Evolutionary conservation across 2,113 vertebrate genomes (phyloP).

Genomic region (Pyxicephalus adspersus): DNA sequence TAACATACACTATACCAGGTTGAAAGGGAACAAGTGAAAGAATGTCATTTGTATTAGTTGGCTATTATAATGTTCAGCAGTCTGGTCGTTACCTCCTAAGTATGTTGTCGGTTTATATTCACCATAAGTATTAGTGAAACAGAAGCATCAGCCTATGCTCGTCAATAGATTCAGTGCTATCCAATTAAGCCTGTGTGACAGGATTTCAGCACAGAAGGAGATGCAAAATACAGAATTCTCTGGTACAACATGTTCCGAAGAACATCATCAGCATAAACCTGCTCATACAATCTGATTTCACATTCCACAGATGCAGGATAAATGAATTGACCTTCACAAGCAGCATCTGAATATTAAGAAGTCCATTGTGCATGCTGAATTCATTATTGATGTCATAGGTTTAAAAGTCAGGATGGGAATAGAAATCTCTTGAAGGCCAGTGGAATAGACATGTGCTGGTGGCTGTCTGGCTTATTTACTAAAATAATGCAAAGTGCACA

Average conservation of each 20-base stretch:
- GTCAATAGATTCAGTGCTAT: not conserved
- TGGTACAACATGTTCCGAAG: not conserved
- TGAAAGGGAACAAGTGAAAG: no score
- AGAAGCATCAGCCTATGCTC: not conserved
- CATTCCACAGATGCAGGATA: not conserved
- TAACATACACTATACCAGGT: no score
- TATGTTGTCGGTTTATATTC: no score
- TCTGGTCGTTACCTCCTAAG: no score
- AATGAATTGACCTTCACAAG: not conserved
- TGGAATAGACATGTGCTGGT: no score
- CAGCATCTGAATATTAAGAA: not conserved
- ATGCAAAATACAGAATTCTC: not conserved
- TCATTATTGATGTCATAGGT: not conserved
- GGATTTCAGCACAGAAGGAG: not conserved
- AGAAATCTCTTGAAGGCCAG: no score
- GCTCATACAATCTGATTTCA: constrained; percentile 14
- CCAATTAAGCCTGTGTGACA: not conserved
- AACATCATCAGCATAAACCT: not conserved
- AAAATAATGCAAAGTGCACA: no score
- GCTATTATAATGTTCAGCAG: no score
- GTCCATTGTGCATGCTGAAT: not conserved
- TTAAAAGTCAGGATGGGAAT: no score
- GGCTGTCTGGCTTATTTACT: no score
- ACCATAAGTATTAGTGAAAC: no score
- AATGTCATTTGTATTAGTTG: no score